Percentiles rank a stretch among this genome's conserved stretches.
Evolutionary conservation across 2,797 vertebrate genomes (phyloP).

Genomic region (Delichon dasypus): DNA sequence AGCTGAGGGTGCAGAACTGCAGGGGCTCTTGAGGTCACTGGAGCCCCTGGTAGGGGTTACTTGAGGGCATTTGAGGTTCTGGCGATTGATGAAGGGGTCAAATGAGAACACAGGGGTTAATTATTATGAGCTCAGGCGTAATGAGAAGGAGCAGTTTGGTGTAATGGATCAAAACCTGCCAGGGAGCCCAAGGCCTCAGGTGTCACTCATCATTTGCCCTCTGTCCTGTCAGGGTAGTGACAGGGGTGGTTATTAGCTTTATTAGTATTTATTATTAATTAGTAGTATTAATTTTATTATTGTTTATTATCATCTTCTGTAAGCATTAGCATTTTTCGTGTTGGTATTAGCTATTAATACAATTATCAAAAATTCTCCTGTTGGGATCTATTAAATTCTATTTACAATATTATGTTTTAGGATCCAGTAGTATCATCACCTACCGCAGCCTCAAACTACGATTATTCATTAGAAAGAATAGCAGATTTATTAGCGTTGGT

Average conservation of each 20-base stretch:
- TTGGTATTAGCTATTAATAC: not conserved
- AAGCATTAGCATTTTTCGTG: not conserved
- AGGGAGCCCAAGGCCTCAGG: not conserved
- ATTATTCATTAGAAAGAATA: not conserved
- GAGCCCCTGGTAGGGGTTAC: not conserved
- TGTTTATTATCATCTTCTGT: not conserved
- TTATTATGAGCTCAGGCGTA: fast-evolving
- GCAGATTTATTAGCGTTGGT: not conserved
- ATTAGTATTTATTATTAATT: not conserved
- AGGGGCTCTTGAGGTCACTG: not conserved
- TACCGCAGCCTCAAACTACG: not conserved
- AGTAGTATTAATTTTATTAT: not conserved
- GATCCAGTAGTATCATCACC: not conserved
- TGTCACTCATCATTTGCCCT: not conserved
- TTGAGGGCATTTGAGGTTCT: not conserved
- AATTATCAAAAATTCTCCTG: not conserved
- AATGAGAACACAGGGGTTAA: not conserved
- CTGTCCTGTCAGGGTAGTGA: not conserved
- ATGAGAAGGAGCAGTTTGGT: not conserved
- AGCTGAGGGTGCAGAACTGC: not conserved
- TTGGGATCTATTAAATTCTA: not conserved
- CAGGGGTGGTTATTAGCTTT: not conserved
- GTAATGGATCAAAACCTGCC: not conserved
- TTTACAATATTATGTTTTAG: not conserved
- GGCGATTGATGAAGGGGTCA: not conserved